Evolutionary conservation across 2,888 invertebrate genomes (phyloP), one percentile per base, ranked within the genome.

Genomic region (Sceliomorpha sp.): DNA sequence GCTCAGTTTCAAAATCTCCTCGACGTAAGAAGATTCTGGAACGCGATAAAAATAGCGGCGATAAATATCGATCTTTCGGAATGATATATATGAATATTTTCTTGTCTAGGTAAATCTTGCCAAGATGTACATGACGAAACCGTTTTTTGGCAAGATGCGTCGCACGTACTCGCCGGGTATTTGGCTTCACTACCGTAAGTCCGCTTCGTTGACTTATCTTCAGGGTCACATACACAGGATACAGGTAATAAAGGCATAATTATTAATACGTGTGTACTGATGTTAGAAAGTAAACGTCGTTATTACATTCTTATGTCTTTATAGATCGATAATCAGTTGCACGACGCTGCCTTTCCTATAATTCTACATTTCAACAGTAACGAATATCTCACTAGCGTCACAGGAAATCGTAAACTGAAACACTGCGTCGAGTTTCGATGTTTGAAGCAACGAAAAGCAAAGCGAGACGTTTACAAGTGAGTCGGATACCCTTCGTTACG

Each of bases 101-200:
- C 73, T 75, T 5, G n/a, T n/a, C n/a, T 89, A 95, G 90, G 93
- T 95, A 53, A 95, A 96, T 83, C 91, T 96, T 73, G 92, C 92
- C 44, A 94, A 94, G 85, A 95, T 96, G 95, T 94, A 94, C 76
- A 95, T 96, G 94, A 92, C 94, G 0, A 95, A 95, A 84, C 96
- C 96, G 0, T 95, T 95, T 88, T 95, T 94, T 80, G 95, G 95
- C 1, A 94, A 94, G 79, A 85, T 96, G 14, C 88, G 94, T 32
- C 89, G 96, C 31, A 92, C 91, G 0, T 94, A 94, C 81, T 91
- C 91, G 55, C 95, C 96, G 0, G 95, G 93, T 0, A 80, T 95
- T 32, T 95, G 94, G 93, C 77, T 94, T 70, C 94, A 95, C 76
- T 89, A 92, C 70, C 89, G 95, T 32, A 92, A 91, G 83, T 95